Conservation (phyloP, 2,888 invertebrate species). For the Ptilodon capucinus region DNA sequence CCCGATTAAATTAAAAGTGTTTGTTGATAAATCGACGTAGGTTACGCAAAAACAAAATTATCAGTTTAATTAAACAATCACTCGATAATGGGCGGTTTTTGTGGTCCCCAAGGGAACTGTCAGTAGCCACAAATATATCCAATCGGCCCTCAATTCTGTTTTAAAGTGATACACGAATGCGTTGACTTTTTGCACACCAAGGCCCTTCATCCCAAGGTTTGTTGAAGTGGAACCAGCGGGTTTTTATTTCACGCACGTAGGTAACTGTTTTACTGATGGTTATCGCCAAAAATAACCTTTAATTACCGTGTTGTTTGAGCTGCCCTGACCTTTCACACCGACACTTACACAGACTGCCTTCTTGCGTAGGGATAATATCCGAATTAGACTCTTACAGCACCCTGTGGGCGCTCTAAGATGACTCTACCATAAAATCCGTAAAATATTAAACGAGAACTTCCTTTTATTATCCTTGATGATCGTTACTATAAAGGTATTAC, state of each 20-base stretch:
- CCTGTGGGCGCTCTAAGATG: constrained; percentile 5
- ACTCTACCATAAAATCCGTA: background rate
- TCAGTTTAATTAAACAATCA: background rate
- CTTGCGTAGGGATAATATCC: constrained; percentile 50
- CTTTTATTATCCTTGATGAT: constrained; percentile 1
- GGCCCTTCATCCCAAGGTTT: constrained; percentile 67
- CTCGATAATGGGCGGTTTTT: constrained; percentile 10
- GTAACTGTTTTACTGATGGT: constrained; percentile 80
- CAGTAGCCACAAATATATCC: constrained; percentile 25
- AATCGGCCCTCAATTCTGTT: constrained; percentile 32
- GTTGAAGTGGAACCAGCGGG: constrained; percentile 60
- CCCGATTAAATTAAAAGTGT: too few species aligned
- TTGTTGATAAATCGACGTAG: background rate
- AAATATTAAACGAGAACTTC: background rate
- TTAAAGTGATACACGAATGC: constrained; percentile 47
- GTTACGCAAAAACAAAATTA: background rate
- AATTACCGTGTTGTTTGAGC: constrained; percentile 79
- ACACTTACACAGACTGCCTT: constrained; percentile 57
- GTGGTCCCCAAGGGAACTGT: constrained; percentile 13
- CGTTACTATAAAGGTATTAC: background rate
- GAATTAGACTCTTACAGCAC: constrained; percentile 46
- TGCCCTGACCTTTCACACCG: constrained; percentile 77
- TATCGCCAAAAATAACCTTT: constrained; percentile 82
- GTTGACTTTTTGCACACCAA: constrained; percentile 64
- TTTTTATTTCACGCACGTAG: constrained; percentile 75